phyloP scores from a whole-genome alignment of 2,888 invertebrate genomes.

The Diachrysia chrysitis region DNA sequence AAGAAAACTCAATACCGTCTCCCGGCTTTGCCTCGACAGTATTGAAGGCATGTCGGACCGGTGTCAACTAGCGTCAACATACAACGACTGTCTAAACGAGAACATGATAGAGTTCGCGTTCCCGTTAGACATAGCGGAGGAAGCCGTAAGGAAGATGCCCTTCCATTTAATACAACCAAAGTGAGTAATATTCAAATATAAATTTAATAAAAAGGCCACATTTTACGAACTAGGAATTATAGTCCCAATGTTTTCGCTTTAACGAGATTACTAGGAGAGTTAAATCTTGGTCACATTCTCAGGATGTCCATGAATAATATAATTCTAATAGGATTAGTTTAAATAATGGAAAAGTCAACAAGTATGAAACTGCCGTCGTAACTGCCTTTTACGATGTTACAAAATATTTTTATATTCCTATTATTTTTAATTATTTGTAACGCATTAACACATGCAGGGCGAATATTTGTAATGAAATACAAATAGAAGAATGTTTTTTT shows the following conservation, averaged over 20 bases:
- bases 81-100: conserved; percentile 84
- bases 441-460: too few relatives aligned
- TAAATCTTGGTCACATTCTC: background rate
- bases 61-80: conserved; percentile 83
- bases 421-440: too few relatives aligned
- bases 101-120: conserved; percentile 86
- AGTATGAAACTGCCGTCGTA: background rate
- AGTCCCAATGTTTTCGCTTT: background rate
- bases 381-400: background rate
- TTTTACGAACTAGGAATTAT: background rate
- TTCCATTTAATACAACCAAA: conserved; percentile 85
- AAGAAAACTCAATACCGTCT: conserved; percentile 80
- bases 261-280: background rate
- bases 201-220: too few relatives aligned
- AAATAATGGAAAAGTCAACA: background rate
- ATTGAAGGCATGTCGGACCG: conserved; percentile 84
- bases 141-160: conserved; percentile 85
- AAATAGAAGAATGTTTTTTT: too few relatives aligned
- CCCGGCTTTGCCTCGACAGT: conserved; percentile 81
- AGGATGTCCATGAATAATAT: background rate
- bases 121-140: conserved; percentile 83
- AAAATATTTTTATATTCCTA: too few relatives aligned
- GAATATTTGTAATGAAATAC: too few relatives aligned
- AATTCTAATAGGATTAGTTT: background rate
- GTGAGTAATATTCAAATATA: conserved; percentile 75